Percentiles rank a stretch among this genome's conserved stretches.
Conservation (phyloP, 2,888 invertebrate species). For the Chymomyza caudatula region DNA sequence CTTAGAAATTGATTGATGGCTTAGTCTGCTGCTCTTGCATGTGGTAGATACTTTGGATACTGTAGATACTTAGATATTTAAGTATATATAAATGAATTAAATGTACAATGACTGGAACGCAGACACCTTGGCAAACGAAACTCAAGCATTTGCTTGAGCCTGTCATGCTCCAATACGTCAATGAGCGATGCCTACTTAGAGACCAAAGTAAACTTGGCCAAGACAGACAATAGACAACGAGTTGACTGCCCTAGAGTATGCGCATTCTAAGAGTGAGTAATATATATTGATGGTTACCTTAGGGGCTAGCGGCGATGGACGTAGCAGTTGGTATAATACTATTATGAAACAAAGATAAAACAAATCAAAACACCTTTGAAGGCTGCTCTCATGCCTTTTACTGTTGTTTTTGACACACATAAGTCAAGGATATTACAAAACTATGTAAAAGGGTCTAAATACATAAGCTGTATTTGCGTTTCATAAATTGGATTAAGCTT, state of each 20-base stretch:
- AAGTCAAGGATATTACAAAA: too few species aligned
- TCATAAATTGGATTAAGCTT: too few species aligned
- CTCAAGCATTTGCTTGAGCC: slow-evolving; percentile 51
- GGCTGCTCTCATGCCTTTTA: too few species aligned
- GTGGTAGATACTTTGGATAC: not conserved
- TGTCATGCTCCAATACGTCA: slow-evolving; percentile 18
- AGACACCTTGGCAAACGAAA: slow-evolving; percentile 41
- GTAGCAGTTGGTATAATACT: not conserved
- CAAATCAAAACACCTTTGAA: too few species aligned
- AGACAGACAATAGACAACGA: not conserved
- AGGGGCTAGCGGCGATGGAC: not conserved
- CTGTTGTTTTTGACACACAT: too few species aligned
- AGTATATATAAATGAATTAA: not conserved
- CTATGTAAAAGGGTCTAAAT: too few species aligned
- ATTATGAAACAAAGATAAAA: not conserved
- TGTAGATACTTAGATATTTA: slow-evolving; percentile 9
- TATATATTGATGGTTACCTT: not conserved
- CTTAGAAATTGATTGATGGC: slow-evolving; percentile 61
- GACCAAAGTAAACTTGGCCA: not conserved
- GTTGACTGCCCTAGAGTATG: not conserved
- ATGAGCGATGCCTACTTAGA: slow-evolving; percentile 31
- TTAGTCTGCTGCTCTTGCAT: slow-evolving; percentile 3
- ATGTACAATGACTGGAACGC: slow-evolving; percentile 2
- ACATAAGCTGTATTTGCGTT: too few species aligned
- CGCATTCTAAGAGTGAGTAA: not conserved